Percentiles rank a stretch among this genome's conserved stretches.
Conservation (phyloP, 2,888 invertebrate genomes). For the Lobophora halterata region DNA sequence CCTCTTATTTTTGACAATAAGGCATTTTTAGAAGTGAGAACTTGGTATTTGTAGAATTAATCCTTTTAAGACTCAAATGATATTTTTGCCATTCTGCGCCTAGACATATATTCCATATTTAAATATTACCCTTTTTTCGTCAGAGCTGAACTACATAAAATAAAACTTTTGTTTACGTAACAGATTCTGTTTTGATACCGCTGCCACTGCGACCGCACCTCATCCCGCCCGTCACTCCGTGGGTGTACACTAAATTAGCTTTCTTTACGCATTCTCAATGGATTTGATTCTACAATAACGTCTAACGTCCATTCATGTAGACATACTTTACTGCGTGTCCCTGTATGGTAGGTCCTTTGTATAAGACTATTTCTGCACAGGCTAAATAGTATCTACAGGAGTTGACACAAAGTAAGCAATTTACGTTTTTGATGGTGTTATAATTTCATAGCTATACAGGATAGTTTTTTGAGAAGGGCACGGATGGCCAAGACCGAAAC, state of each 20-base stretch:
- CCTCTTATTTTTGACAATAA: too few relatives aligned
- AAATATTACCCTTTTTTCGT: too few relatives aligned
- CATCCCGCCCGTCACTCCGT: conserved; percentile 34
- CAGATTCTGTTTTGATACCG: conserved; percentile 3
- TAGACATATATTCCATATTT: too few relatives aligned
- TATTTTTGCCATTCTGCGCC: too few relatives aligned
- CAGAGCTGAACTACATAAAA: too few relatives aligned
- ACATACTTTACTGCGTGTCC: conserved; percentile 27
- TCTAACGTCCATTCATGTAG: conserved; percentile 28
- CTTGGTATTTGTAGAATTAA: too few relatives aligned
- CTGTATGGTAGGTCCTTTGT: conserved; percentile 11
- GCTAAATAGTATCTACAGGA: conserved; percentile 17
- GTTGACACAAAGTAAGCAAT: background rate
- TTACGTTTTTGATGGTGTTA: background rate
- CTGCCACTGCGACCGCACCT: conserved; percentile 14
- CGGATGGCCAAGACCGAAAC: too few relatives aligned
- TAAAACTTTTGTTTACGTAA: too few relatives aligned
- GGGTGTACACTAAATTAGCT: conserved; percentile 54
- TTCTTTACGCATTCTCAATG: conserved; percentile 61
- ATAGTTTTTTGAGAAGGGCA: too few relatives aligned
- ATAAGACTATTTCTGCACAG: conserved; percentile 11
- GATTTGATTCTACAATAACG: conserved; percentile 61
- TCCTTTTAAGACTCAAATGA: too few relatives aligned
- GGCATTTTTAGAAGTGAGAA: too few relatives aligned
- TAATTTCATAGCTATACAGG: too few relatives aligned